Evolutionary conservation across 1,140 invertebrate species (phyloP).

Genomic region (Drosophila orosa): DNA sequence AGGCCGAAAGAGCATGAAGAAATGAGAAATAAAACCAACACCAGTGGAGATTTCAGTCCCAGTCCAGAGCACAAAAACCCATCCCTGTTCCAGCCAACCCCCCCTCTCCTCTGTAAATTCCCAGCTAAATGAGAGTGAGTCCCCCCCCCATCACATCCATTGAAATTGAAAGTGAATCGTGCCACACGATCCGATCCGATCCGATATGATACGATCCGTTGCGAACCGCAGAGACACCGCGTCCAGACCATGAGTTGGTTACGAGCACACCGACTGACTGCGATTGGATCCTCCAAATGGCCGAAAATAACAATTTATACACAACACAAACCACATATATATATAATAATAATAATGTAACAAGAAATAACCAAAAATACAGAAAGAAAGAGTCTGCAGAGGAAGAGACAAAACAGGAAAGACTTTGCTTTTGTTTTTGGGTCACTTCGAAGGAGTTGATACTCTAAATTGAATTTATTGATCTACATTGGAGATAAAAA

Average conservation of each 20-base stretch:
- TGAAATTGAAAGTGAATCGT: slow-evolving; percentile 82
- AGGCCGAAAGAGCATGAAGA: slow-evolving; percentile 72
- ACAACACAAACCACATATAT: slow-evolving; percentile 13
- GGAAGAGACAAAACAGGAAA: slow-evolving; percentile 10
- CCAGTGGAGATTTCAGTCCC: slow-evolving; percentile 29
- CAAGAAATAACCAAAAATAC: slow-evolving; percentile 35
- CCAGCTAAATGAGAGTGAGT: slow-evolving; percentile 57
- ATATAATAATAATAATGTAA: slow-evolving; percentile 63
- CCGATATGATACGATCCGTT: slow-evolving; percentile 31
- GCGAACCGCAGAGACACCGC: slow-evolving; percentile 31
- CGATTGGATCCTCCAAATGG: slow-evolving; percentile 64
- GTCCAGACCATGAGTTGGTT: slow-evolving; percentile 38
- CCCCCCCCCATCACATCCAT: slow-evolving; percentile 51
- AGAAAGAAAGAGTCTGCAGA: slow-evolving; percentile 3
- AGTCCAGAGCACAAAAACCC: slow-evolving; percentile 50
- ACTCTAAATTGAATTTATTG: not conserved
- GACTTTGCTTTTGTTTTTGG: slow-evolving; percentile 4
- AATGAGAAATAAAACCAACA: slow-evolving; percentile 74
- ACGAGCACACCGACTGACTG: slow-evolving; percentile 25
- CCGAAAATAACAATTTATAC: slow-evolving; percentile 45
- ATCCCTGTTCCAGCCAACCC: slow-evolving; percentile 48
- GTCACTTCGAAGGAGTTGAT: slow-evolving; percentile 11
- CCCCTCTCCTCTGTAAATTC: not conserved
- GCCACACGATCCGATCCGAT: slow-evolving; percentile 73
- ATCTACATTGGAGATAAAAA: not conserved